Evolutionary conservation across 1,140 invertebrate genomes (phyloP).

Genomic region (Cyclargus thomasi): DNA sequence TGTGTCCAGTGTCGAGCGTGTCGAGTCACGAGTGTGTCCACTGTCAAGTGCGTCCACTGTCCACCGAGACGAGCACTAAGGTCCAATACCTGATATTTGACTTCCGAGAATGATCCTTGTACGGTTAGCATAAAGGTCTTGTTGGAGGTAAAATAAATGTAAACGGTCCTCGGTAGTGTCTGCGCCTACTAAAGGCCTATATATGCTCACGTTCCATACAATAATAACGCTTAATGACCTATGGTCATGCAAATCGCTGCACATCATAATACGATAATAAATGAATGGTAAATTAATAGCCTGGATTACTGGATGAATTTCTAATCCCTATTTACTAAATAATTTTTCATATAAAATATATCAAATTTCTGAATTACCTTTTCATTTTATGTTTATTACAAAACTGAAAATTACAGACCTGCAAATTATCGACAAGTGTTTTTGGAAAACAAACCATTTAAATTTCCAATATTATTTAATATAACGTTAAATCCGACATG

Average conservation of each 20-base stretch:
- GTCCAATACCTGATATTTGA: no score
- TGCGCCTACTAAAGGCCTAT: not conserved
- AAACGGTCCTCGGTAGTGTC: not conserved
- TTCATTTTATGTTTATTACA: no score
- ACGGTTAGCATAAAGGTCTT: no score
- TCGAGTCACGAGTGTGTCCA: not conserved
- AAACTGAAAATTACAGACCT: no score
- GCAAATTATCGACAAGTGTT: no score
- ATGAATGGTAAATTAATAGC: not conserved
- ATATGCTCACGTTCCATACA: not conserved
- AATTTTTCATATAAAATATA: no score
- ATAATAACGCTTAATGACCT: constrained; percentile 11
- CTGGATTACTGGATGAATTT: not conserved
- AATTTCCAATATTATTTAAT: no score
- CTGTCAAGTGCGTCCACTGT: not conserved
- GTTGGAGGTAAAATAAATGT: not conserved
- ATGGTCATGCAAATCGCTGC: constrained; percentile 9
- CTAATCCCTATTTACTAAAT: not conserved
- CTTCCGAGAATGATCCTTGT: no score
- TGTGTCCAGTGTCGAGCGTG: not conserved
- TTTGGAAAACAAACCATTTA: no score
- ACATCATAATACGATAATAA: not conserved
- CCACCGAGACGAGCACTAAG: not conserved
- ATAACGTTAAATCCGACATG: not conserved
- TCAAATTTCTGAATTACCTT: no score